phyloP scores from a whole-genome alignment of 2,113 vertebrate genomes.

The Cathartes aura region DNA sequence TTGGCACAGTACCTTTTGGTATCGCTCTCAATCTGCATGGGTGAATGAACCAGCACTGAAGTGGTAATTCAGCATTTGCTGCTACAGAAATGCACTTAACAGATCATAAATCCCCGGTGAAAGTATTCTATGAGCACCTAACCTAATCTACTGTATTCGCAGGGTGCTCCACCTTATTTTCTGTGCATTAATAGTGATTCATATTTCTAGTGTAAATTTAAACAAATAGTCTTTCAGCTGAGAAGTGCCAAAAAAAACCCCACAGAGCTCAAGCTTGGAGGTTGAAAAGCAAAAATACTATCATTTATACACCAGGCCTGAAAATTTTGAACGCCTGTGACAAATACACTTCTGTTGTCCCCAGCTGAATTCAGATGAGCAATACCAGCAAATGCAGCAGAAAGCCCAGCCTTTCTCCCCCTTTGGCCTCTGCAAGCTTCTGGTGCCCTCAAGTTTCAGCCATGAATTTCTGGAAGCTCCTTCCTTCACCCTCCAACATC shows the following conservation, averaged over 20 bases:
- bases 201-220: conserved; percentile 17
- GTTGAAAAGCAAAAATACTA: not conserved
- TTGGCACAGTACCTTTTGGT: not conserved
- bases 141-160: not conserved
- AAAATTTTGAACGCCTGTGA: not conserved
- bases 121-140: not conserved
- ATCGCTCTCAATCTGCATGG: not conserved
- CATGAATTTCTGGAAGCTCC: not conserved
- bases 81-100: conserved; percentile 29
- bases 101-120: conserved; percentile 14
- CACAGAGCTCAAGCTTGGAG: not conserved
- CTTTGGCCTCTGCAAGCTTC: not conserved
- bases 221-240: conserved; percentile 16
- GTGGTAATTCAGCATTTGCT: conserved; percentile 58
- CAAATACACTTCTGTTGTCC: not conserved
- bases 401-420: not conserved
- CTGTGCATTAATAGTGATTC: not conserved
- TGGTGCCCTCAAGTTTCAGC: not conserved
- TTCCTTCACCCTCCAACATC: not conserved
- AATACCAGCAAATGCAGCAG: not conserved
- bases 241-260: not conserved
- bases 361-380: not conserved
- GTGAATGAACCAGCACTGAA: conserved; percentile 26
- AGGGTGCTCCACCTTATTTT: conserved; percentile 20
- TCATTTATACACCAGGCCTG: not conserved